Percentiles rank a stretch among this genome's conserved stretches.
These are phyloP conservation scores for Caenorhabditis tropicalis DNA, from an alignment of 1,140 invertebrate genomes.

Conservation along the genomic window DNA sequence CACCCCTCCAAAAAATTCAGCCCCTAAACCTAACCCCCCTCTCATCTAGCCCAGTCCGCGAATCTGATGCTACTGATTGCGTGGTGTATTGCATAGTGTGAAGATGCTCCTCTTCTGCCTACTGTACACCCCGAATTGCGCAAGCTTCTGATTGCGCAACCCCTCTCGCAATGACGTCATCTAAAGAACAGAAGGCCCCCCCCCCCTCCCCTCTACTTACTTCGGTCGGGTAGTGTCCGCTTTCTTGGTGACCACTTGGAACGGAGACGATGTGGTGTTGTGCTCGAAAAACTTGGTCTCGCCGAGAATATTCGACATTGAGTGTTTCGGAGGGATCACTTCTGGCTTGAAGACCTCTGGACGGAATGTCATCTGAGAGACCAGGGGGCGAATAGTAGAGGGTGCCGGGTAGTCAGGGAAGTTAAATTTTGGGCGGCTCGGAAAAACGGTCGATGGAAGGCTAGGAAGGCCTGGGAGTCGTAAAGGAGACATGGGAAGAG, in stretches of 20 bases:
- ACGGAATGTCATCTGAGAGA: conserved; percentile 3
- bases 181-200: not conserved
- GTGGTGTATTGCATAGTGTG: not conserved
- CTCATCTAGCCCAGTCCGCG: not conserved
- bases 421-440: not conserved
- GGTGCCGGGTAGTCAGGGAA: not conserved
- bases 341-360: not conserved
- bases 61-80: conserved; percentile 32
- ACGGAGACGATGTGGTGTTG: not conserved
- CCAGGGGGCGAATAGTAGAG: not conserved
- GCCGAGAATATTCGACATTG: conserved; percentile 20
- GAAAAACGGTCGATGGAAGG: not conserved
- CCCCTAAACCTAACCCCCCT: not conserved
- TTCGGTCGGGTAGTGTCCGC: not conserved
- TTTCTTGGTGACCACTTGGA: conserved; percentile 4
- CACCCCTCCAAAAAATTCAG: not conserved
- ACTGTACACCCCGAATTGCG: not conserved
- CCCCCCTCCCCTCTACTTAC: not conserved
- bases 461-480: not conserved
- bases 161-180: conserved; percentile 32
- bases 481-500: not conserved
- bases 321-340: not conserved
- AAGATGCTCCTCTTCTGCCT: not conserved
- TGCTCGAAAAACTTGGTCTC: conserved; percentile 13
- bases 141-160: conserved; percentile 27